Conservation (phyloP, 2,113 vertebrate genomes). For the Lathamus discolor region DNA sequence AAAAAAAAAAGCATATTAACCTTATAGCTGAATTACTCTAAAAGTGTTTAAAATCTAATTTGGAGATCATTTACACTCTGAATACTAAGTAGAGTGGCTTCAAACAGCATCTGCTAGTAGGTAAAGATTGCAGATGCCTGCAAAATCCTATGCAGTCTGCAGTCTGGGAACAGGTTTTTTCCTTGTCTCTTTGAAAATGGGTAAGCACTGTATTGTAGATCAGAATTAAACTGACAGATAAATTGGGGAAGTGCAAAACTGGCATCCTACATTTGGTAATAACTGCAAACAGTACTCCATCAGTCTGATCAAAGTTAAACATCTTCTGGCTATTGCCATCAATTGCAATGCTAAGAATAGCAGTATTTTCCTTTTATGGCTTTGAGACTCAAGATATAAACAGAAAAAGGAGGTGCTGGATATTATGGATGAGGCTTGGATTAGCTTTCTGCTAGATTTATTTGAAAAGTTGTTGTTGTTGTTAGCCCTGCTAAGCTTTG, state of each 20-base stretch:
- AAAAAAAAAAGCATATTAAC: neutral
- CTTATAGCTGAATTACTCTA: neutral
- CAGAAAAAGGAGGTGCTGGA: neutral
- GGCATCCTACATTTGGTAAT: neutral
- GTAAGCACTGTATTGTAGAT: neutral
- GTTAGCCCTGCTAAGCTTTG: neutral
- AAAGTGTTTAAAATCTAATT: neutral
- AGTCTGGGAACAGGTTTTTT: neutral
- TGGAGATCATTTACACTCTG: neutral
- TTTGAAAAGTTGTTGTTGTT: neutral
- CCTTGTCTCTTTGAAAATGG: neutral
- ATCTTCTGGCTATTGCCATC: neutral
- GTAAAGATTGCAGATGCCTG: neutral
- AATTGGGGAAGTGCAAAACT: neutral
- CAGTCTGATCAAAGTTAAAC: neutral
- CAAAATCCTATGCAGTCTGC: neutral
- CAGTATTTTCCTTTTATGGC: neutral
- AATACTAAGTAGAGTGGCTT: neutral
- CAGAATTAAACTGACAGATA: neutral
- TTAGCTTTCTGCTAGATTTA: neutral
- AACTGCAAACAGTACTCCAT: accelerated
- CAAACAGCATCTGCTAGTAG: neutral
- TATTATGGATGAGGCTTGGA: neutral
- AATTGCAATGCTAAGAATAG: neutral
- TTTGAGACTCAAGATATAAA: neutral